phyloP scores from a whole-genome alignment of 2,888 invertebrate species.

The Catocala fraxini region DNA sequence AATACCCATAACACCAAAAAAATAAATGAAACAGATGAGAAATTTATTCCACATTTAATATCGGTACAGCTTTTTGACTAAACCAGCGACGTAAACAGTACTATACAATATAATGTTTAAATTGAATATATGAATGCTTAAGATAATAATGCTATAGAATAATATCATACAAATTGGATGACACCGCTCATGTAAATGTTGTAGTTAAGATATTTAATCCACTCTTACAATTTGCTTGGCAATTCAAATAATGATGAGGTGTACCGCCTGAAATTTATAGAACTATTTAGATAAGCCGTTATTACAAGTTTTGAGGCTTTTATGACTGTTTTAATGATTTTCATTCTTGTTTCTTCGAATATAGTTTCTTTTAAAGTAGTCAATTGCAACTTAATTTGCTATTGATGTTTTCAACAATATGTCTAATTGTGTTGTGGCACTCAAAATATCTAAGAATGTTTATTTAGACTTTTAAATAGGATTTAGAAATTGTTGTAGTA shows the following conservation, averaged over 20 bases:
- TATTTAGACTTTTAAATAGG: no score
- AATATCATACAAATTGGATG: constrained; percentile 49
- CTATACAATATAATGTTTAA: constrained; percentile 27
- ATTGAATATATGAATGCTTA: constrained; percentile 47
- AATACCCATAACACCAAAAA: constrained; percentile 3
- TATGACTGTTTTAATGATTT: no score
- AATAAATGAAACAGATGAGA: constrained; percentile 8
- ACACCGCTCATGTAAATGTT: constrained; percentile 44
- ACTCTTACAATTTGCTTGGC: constrained; percentile 39
- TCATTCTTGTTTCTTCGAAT: no score
- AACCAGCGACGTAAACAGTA: constrained; percentile 16
- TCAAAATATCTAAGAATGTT: no score
- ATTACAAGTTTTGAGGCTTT: no score
- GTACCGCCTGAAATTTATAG: background rate
- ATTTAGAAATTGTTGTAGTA: no score
- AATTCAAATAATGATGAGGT: constrained; percentile 40
- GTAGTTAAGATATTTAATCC: constrained; percentile 44
- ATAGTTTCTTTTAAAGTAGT: no score
- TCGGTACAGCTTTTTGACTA: constrained; percentile 3
- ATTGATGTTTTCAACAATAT: no score
- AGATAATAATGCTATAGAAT: constrained; percentile 34
- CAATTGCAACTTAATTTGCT: no score
- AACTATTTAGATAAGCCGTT: background rate
- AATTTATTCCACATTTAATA: constrained; percentile 13
- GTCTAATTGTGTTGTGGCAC: no score